These are phyloP conservation scores for Onchidella celtica DNA, from an alignment of 2,888 invertebrate genomes.

Conservation along the genomic window DNA sequence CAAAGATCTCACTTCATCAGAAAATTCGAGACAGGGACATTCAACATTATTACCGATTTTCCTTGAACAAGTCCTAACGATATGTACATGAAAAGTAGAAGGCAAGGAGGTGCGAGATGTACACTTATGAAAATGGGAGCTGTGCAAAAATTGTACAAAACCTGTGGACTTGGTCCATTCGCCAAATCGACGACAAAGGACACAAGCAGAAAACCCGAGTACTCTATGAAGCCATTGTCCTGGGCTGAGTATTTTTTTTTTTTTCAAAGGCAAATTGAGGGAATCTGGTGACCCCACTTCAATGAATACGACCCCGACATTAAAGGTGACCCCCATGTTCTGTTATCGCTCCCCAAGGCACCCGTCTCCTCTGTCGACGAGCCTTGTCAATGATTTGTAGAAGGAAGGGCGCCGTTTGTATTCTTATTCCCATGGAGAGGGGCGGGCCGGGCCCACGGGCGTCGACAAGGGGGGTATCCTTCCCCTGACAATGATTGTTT, in stretches of 20 bases:
- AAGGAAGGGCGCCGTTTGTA: conserved; percentile 28
- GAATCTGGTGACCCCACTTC: conserved; percentile 48
- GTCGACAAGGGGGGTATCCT: background rate
- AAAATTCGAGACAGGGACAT: too few relatives aligned
- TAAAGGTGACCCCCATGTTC: conserved; percentile 38
- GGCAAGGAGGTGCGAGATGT: background rate
- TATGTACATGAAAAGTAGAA: too few relatives aligned
- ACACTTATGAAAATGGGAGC: background rate
- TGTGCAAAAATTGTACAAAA: too few relatives aligned
- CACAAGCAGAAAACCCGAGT: background rate
- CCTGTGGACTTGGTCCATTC: too few relatives aligned
- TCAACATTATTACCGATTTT: too few relatives aligned
- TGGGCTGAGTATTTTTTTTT: too few relatives aligned
- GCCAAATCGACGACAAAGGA: too few relatives aligned
- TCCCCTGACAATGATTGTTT: conserved; percentile 38
- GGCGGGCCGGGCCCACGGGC: conserved; percentile 20
- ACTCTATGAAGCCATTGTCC: conserved; percentile 26
- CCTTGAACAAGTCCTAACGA: too few relatives aligned
- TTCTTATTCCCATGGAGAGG: conserved; percentile 42
- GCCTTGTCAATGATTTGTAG: conserved; percentile 10
- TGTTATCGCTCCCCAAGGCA: conserved; percentile 20
- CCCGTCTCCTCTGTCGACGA: conserved; percentile 11
- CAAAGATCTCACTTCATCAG: too few relatives aligned
- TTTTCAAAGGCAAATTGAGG: conserved; percentile 33
- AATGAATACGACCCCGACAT: conserved; percentile 41